These are phyloP conservation scores for Dipodomys spectabilis DNA, from an alignment of 2,113 vertebrate genomes.

Conservation along the genomic window DNA sequence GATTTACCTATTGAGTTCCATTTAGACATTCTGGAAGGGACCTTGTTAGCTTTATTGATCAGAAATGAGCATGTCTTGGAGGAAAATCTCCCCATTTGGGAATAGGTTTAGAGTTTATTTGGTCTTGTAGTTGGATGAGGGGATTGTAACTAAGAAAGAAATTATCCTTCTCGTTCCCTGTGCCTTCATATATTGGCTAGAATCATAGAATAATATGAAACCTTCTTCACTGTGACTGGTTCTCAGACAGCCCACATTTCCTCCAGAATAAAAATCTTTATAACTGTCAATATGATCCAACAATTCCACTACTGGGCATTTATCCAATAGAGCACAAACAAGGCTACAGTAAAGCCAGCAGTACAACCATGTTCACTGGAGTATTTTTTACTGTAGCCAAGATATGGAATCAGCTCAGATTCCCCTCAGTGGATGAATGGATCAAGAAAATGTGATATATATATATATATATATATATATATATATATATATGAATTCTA, in stretches of 20 bases:
- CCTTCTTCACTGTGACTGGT: not conserved
- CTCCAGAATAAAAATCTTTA: not conserved
- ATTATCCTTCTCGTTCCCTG: not conserved
- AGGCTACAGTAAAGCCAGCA: too few species aligned
- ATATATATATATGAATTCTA: too few species aligned
- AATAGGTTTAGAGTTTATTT: not conserved
- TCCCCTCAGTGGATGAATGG: too few species aligned
- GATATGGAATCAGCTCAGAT: too few species aligned
- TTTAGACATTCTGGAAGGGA: not conserved
- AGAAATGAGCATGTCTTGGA: not conserved
- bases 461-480: too few species aligned
- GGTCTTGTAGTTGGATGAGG: not conserved
- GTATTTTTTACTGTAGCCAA: too few species aligned
- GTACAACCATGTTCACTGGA: too few species aligned
- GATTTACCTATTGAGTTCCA: not conserved
- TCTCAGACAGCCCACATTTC: not conserved
- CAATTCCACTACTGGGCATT: too few species aligned
- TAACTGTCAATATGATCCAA: too few species aligned
- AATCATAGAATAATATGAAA: not conserved
- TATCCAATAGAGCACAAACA: too few species aligned
- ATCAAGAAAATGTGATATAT: too few species aligned
- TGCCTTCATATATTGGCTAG: not conserved
- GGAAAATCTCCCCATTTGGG: not conserved
- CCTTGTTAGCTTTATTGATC: slow-evolving; percentile 18
- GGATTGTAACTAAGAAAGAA: not conserved